Conservation (phyloP, 2,113 vertebrate species). For the Cynopterus brachyotis region DNA sequence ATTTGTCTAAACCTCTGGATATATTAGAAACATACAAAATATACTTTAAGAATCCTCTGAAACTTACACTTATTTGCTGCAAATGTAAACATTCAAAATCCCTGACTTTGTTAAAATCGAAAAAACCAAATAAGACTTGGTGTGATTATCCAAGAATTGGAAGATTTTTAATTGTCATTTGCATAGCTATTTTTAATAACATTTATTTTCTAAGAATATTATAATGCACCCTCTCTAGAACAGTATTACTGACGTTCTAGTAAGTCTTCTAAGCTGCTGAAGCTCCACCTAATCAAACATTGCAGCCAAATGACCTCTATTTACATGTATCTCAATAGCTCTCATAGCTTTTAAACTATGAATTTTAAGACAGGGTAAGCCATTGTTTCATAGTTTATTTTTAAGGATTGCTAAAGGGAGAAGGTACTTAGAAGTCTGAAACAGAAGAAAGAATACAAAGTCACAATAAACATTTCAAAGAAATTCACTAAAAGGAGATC, state of each 20-base stretch:
- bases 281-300: not conserved
- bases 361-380: not conserved
- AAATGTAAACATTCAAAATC: conserved; percentile 10
- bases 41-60: not conserved
- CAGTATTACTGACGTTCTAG: not conserved
- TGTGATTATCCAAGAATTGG: not conserved
- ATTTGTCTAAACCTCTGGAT: not conserved
- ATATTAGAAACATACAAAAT: not conserved
- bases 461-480: not conserved
- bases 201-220: not conserved
- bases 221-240: not conserved
- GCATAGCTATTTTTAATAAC: not conserved
- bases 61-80: not conserved
- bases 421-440: not conserved
- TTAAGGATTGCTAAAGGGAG: not conserved
- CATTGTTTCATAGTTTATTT: not conserved
- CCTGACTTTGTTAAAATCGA: not conserved
- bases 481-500: not conserved
- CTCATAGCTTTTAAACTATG: too few relatives aligned
- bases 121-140: not conserved
- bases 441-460: not conserved
- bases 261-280: not conserved
- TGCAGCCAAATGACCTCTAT: too few relatives aligned
- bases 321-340: too few relatives aligned
- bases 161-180: not conserved